Evolutionary conservation across 2,888 invertebrate genomes (phyloP), one percentile per base, ranked within the genome.

Genomic region (Falcaria lacertinaria): DNA sequence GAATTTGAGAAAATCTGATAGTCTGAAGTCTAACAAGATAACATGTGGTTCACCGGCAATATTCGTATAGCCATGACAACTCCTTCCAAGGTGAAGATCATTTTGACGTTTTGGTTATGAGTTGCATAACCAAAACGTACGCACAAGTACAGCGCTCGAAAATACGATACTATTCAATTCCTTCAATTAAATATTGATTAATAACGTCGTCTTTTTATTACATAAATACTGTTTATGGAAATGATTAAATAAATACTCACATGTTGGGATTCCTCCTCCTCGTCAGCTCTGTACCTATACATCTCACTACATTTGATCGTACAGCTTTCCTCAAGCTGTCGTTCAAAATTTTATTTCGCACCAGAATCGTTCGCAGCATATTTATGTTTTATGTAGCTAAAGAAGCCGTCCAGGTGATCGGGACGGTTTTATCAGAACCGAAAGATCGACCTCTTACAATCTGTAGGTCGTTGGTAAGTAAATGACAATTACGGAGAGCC

Each of bases 321-420:
- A 91, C 72, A 62, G 90, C 86, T 85, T 91, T 92, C 77, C 91
- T 91, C 39, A 93, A 75, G 66, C 91, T 84, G 71, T 91, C 90
- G 68, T 92, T 92, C 63, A 94, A 76, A 63, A 92, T 80, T 77
- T 93, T 92, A 79, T 92, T 93, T 89, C 94, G 93, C 80, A 92
- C 83, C 71, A 91, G 84, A 68, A 94, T 91, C 80, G 93, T 93
- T 90, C 95, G 93, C 84, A 95, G 90, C 95, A 95, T 95, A 80
- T 89, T 89, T 65, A 60, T 59, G 59, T 68, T 46, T 44, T 60
- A 62, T 56, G 62, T 53, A 54, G 48, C 70, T 75, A 72, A 64
- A 70, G 5, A 73, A 50, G 57, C 80, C 80, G 80, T 76, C 84
- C 84, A 79, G 79, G 54, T 78, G 71, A 70, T 70, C 60, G 64